Evolutionary conservation across 2,797 vertebrate species (phyloP).

Genomic region (Alcedo quadribrachys): DNA sequence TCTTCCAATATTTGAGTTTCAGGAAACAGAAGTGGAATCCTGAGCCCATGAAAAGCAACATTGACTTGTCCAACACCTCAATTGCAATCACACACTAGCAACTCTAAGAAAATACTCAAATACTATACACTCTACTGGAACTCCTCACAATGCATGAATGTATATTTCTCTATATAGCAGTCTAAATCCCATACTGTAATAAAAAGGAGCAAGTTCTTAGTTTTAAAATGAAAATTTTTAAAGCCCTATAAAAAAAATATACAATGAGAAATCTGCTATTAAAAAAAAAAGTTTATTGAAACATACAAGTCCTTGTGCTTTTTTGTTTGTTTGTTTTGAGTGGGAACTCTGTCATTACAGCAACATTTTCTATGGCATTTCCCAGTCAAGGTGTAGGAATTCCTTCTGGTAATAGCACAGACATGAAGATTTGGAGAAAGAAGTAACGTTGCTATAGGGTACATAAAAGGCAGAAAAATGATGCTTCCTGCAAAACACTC

Average conservation of each 20-base stretch:
- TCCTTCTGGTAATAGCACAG: background rate
- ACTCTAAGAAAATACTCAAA: background rate
- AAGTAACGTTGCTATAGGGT: background rate
- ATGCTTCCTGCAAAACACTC: background rate
- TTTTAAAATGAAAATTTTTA: background rate
- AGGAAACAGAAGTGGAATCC: background rate
- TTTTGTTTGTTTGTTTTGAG: background rate
- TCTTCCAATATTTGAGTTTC: background rate
- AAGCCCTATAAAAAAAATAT: background rate
- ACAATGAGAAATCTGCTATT: background rate
- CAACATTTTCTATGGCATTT: background rate
- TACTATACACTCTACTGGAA: background rate
- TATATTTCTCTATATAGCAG: background rate
- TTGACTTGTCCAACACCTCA: background rate
- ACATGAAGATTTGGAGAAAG: background rate
- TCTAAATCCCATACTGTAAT: background rate
- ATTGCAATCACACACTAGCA: background rate
- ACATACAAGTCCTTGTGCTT: background rate
- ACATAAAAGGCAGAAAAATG: background rate
- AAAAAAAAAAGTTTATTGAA: background rate
- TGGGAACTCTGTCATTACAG: background rate
- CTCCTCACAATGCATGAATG: background rate
- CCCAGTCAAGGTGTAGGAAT: background rate
- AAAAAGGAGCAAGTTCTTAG: background rate
- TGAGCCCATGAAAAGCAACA: background rate